Conservation (phyloP, 2,888 invertebrate species). For the Tridacna crocea region DNA sequence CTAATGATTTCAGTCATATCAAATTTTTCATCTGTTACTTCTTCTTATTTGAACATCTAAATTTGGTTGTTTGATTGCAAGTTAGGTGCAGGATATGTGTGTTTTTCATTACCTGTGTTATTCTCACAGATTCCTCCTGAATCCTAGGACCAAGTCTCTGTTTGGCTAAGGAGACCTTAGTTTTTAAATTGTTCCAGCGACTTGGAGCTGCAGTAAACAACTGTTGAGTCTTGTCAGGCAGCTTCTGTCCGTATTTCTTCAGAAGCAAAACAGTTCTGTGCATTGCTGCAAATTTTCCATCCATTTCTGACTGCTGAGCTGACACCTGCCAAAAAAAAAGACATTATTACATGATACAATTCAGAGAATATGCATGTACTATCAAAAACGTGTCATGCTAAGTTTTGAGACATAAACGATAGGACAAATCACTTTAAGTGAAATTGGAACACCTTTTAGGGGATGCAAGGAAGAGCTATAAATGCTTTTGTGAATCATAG, state of each 20-base stretch:
- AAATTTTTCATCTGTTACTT: too few relatives aligned
- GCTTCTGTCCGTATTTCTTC: conserved; percentile 82
- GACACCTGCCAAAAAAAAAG: conserved; percentile 75
- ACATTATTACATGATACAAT: too few relatives aligned
- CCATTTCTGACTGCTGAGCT: conserved; percentile 83
- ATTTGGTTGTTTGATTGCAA: too few relatives aligned
- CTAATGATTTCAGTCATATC: too few relatives aligned
- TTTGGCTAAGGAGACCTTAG: conserved; percentile 84
- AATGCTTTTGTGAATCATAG: too few relatives aligned
- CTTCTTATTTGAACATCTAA: too few relatives aligned
- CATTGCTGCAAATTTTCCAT: conserved; percentile 84
- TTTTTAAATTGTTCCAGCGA: conserved; percentile 83
- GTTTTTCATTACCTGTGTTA: conserved; percentile 76
- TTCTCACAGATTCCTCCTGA: conserved; percentile 83
- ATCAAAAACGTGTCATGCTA: too few relatives aligned
- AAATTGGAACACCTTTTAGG: too few relatives aligned
- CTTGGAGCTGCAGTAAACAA: conserved; percentile 82
- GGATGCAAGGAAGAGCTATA: too few relatives aligned
- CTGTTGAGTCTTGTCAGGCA: conserved; percentile 80
- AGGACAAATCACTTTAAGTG: too few relatives aligned
- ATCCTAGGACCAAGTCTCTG: conserved; percentile 84
- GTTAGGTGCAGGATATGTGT: background rate
- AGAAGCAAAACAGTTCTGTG: conserved; percentile 82
- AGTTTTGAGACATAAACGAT: too few relatives aligned
- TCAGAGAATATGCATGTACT: too few relatives aligned